Evolutionary conservation across 2,113 vertebrate genomes (phyloP).

Genomic region (Pardalotus punctatus): DNA sequence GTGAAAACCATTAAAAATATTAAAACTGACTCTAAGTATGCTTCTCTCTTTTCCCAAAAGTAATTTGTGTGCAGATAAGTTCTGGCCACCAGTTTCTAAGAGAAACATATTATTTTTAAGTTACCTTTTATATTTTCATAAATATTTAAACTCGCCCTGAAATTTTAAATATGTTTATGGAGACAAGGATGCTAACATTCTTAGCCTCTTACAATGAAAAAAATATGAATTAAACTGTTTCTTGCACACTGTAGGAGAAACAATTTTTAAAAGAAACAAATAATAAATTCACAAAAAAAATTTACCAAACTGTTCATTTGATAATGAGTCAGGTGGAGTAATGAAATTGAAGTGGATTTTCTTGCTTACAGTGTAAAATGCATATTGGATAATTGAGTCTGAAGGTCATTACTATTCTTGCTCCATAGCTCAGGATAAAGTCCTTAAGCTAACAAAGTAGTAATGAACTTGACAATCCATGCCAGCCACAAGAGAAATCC

Average conservation of each 20-base stretch:
- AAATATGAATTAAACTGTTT: neutral
- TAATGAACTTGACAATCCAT: slow-evolving; percentile 34
- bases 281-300: neutral
- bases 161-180: slow-evolving; percentile 46
- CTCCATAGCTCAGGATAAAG: neutral
- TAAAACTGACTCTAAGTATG: slow-evolving; percentile 55
- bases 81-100: slow-evolving; percentile 42
- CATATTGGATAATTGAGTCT: neutral
- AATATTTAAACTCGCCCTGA: slow-evolving; percentile 35
- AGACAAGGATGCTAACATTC: neutral
- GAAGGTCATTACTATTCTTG: slow-evolving; percentile 1
- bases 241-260: neutral
- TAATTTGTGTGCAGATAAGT: slow-evolving; percentile 40
- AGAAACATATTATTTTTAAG: slow-evolving; percentile 52
- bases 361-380: neutral
- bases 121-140: slow-evolving; percentile 50
- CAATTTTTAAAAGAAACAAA: neutral
- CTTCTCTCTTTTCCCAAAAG: slow-evolving; percentile 44
- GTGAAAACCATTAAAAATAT: slow-evolving; percentile 67
- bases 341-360: neutral
- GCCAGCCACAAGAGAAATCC: neutral
- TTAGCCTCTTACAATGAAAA: slow-evolving; percentile 13
- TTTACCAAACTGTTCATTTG: neutral
- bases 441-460: slow-evolving; percentile 4
- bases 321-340: neutral